Evolutionary conservation across 2,888 invertebrate genomes (phyloP), one percentile per base, ranked within the genome.

Genomic region (Pollenia amentaria): DNA sequence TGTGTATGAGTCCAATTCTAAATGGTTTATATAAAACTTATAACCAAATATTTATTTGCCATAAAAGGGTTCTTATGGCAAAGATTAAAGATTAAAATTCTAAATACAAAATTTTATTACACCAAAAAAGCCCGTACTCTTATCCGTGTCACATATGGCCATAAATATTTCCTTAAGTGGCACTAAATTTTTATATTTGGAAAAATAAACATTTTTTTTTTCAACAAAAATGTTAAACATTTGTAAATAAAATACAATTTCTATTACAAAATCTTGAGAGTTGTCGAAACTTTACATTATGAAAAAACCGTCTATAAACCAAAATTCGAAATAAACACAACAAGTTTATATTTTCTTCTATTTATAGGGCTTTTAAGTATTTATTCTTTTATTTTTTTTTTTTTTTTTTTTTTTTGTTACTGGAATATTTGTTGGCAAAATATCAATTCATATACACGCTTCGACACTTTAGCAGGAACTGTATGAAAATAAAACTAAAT

Each of bases 371-470:
- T 57, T 60, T 40, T 46, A 38, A 44, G 70, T 40, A 21, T 60
- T 53, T 57, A 75, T 12, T 67, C 11, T 53, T 55, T 38, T 18
- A 16, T 29, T 46, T n/a, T 72, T 65, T 57, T 62, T 40, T 18
- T 29, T 53, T 18, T 29, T 53, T 46, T 14, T 12, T 8, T 46
- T 11, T 69, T n/a, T 46, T 2, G 9, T 6, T 40, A 38, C 12
- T 18, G 4, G 8, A 65, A 73, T 57, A 48, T 60, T 55, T 48
- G 11, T 79, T 84, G 84, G 84, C 84, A 80, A 62, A 75, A 76
- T 80, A 84, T 84, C 84, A 84, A 84, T 84, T 79, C 75, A 51
- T 64, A 69, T 64, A 64, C 69, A 79, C 55, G 84, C 84, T 84
- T 80, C 75, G 62, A 78, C 79, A 79, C 75, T 84, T 84, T 65